These are phyloP conservation scores for Cyprinodon brontotheroides DNA, from an alignment of 2,113 vertebrate species.

Conservation along the genomic window DNA sequence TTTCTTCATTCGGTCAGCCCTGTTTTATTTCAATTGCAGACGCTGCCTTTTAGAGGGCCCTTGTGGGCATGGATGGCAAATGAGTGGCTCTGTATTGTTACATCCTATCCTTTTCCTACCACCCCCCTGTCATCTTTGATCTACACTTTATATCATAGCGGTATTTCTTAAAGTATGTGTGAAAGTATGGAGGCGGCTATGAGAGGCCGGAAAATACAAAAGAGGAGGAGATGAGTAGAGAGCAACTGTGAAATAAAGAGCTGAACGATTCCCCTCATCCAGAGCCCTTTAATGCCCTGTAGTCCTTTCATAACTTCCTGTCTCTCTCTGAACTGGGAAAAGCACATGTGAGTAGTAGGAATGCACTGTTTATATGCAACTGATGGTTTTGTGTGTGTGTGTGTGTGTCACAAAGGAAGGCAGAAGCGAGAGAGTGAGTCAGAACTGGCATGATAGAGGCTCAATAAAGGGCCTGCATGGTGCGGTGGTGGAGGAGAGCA, in stretches of 20 bases:
- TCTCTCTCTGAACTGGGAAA: constrained; percentile 56
- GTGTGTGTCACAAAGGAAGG: constrained; percentile 42
- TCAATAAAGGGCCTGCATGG: constrained; percentile 58
- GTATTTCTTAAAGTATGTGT: constrained; percentile 61
- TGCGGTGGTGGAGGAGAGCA: constrained; percentile 60
- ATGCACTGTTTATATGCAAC: constrained; percentile 35
- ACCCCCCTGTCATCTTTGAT: constrained; percentile 48
- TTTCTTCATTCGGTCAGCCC: constrained; percentile 81
- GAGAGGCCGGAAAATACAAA: constrained; percentile 25
- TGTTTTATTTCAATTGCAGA: constrained; percentile 83
- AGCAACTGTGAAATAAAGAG: constrained; percentile 49
- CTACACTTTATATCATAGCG: constrained; percentile 53
- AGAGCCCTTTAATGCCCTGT: constrained; percentile 51
- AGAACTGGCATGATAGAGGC: constrained; percentile 53
- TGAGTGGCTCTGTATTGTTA: constrained; percentile 64
- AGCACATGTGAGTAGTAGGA: constrained; percentile 30
- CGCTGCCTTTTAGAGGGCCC: constrained; percentile 70
- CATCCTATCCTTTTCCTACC: constrained; percentile 62
- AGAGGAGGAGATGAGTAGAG: constrained; percentile 32
- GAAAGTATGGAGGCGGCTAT: constrained; percentile 22
- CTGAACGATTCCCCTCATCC: constrained; percentile 56
- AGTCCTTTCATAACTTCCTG: constrained; percentile 65
- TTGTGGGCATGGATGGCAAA: constrained; percentile 65
- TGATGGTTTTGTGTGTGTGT: constrained; percentile 35
- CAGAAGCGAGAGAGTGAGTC: constrained; percentile 54